These are phyloP conservation scores for Anthoscopus minutus DNA, from an alignment of 2,113 vertebrate species.

Conservation along the genomic window DNA sequence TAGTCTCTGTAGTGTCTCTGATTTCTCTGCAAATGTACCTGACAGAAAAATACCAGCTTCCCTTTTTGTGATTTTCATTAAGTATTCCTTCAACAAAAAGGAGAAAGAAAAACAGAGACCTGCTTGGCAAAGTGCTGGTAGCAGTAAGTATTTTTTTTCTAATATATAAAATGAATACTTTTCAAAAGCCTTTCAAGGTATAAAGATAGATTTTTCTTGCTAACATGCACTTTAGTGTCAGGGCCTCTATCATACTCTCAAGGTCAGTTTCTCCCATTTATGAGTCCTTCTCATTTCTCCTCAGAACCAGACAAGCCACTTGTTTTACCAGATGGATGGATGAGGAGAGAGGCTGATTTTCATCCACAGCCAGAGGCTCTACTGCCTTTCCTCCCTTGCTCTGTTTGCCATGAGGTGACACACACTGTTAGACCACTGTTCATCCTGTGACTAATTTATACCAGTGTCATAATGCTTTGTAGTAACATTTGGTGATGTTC, in stretches of 20 bases:
- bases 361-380: neutral
- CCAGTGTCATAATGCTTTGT: neutral
- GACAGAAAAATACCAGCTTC: neutral
- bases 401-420: neutral
- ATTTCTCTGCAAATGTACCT: neutral
- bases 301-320: neutral
- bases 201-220: neutral
- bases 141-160: neutral
- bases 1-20: neutral
- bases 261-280: neutral
- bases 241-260: neutral
- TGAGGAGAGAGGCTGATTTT: neutral
- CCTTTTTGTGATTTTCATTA: neutral
- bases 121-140: neutral
- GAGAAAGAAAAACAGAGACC: neutral
- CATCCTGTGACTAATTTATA: neutral
- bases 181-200: neutral
- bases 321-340: neutral
- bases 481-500: neutral
- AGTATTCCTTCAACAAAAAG: neutral
- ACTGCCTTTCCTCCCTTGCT: neutral
- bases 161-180: neutral
- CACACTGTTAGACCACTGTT: neutral
- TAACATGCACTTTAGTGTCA: neutral
- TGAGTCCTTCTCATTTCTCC: neutral